Evolutionary conservation across 1,140 invertebrate genomes (phyloP).

Genomic region (Drosophila orosa): DNA sequence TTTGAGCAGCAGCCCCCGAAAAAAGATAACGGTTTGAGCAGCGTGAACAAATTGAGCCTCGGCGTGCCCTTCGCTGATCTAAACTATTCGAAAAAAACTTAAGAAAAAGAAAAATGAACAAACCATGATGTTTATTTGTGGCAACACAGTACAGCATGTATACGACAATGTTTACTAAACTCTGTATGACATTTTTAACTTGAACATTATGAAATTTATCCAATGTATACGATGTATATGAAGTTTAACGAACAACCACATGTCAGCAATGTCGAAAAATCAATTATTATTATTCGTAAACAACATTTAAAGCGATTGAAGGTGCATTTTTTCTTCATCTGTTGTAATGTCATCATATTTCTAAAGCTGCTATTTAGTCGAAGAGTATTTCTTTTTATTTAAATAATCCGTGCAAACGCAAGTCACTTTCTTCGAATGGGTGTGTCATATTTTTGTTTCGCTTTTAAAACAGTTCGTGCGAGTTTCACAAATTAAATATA

Average conservation of each 20-base stretch:
- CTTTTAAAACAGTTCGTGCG: not conserved
- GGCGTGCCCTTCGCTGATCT: no score
- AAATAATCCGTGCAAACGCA: not conserved
- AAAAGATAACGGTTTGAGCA: no score
- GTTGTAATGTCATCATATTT: not conserved
- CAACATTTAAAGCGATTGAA: not conserved
- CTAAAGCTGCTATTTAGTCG: not conserved
- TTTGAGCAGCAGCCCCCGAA: no score
- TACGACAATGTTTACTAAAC: constrained; percentile 37
- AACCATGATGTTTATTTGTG: constrained; percentile 35
- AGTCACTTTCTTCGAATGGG: not conserved
- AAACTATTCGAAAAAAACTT: constrained; percentile 3
- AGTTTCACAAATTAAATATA: not conserved
- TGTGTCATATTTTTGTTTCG: not conserved
- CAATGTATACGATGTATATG: constrained; percentile 29
- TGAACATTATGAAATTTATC: constrained; percentile 36
- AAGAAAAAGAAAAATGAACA: constrained; percentile 1
- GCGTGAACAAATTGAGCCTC: no score
- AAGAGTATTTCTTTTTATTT: not conserved
- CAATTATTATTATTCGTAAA: constrained; percentile 1
- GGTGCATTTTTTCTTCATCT: constrained; percentile 4
- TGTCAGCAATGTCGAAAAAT: not conserved
- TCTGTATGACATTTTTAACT: constrained; percentile 33
- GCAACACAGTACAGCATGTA: constrained; percentile 31
- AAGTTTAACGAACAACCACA: constrained; percentile 6